Base-by-base conservation (phyloP, 2,888 invertebrate genomes). In the Ormyrus labotus region DNA sequence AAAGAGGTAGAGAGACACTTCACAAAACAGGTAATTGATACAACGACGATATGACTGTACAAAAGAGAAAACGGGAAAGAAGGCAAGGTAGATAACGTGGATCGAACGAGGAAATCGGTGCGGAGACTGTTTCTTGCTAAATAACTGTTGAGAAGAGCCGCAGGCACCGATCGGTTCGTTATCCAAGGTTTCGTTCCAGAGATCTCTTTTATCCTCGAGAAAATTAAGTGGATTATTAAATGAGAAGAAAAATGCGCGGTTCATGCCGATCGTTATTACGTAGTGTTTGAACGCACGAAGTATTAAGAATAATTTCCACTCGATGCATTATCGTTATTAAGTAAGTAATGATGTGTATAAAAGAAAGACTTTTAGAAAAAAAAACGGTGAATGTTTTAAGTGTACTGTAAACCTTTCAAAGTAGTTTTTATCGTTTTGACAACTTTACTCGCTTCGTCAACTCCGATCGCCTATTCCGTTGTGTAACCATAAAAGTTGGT, bases 11-110 rank as follows among this genome's bases (percentile, higher is more conserved):
- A 50, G 34, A 75, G 8, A 6, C 50, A 50, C n/a, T 45, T 6
- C 5, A 68, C 47, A 60, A 75, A 74, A 81, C 75, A 71, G 67
- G 75, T 71, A 78, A 81, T 81, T 63, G 71, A 81, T 71, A 81
- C 81, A 81, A 81, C 81, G 81, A 81, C 68, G 78, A 78, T 48
- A 70, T 53, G 65, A 63, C 68, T 77, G 65, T 68, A 72, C 76
- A 68, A 69, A 75, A 65, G 10, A 34, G 34, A 60, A 53, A 57
- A 11, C 48, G 34, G 48, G 68, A 63, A 64, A 64, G 55, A 48
- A 47, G 34, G 34, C 34, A 34, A 34, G 34, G 34, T 34, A 34
- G 34, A 34, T 34, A 34, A 0, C 34, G 34, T 34, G 34, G 50
- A 64, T 3, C 47, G 13, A 47, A 60, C 55, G 61, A 67, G 6